Conservation (phyloP, 2,797 vertebrate genomes). For the Lutjanus campechanus region DNA sequence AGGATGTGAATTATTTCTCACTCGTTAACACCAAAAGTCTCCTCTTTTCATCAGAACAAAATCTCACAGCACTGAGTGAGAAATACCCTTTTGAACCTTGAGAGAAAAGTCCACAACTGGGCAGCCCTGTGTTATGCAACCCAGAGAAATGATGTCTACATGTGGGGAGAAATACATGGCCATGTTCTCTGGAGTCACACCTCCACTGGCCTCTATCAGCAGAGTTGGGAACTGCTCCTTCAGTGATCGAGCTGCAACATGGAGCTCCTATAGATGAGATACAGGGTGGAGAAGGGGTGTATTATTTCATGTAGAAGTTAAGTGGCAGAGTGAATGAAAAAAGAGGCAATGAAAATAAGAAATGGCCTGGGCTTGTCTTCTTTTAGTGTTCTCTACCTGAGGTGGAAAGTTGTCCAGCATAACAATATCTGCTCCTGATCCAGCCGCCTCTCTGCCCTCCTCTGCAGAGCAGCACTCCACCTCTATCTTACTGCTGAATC, state of each 20-base stretch:
- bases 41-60: not conserved
- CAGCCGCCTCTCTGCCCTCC: slow-evolving; percentile 82
- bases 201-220: slow-evolving; percentile 89
- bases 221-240: slow-evolving; percentile 83
- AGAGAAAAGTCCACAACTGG: slow-evolving; percentile 90
- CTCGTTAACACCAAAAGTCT: not conserved
- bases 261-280: slow-evolving; percentile 81
- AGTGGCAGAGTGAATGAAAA: not conserved
- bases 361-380: not conserved
- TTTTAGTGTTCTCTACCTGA: slow-evolving; percentile 75
- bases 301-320: not conserved
- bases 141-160: slow-evolving; percentile 88
- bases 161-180: slow-evolving; percentile 82
- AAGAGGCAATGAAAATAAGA: not conserved
- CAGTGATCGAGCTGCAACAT: slow-evolving; percentile 75
- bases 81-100: slow-evolving; percentile 81
- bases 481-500: slow-evolving; percentile 88
- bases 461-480: slow-evolving; percentile 86
- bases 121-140: slow-evolving; percentile 90
- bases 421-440: slow-evolving; percentile 86
- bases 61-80: not conserved
- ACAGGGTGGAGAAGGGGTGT: not conserved
- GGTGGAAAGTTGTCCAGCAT: slow-evolving; percentile 90
- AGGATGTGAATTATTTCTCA: slow-evolving; percentile 20
- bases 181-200: slow-evolving; percentile 81